A percentile compares a stretch with the other conserved stretches of the same genome.
Conservation (phyloP, 2,797 vertebrate genomes). For the Vespertilio murinus region DNA sequence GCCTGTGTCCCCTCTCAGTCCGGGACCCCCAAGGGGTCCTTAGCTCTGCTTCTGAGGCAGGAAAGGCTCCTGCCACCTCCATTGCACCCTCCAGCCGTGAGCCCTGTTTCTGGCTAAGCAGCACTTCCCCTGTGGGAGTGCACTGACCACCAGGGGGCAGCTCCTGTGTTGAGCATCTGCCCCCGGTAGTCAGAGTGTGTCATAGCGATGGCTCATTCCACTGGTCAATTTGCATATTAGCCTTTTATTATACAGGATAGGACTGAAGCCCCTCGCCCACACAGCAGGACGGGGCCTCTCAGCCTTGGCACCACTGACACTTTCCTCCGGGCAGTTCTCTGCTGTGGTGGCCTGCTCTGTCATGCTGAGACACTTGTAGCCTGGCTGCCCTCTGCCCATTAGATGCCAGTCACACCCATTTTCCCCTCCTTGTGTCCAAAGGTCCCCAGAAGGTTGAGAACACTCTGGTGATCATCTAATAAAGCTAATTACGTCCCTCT, state of each 20-base stretch:
- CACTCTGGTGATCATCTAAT: background rate
- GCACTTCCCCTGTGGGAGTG: too few relatives aligned
- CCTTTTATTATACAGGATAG: too few relatives aligned
- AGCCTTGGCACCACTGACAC: background rate
- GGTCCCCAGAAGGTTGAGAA: background rate
- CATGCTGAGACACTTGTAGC: background rate
- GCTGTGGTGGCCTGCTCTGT: background rate
- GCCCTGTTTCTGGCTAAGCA: too few relatives aligned
- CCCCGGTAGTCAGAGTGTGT: too few relatives aligned
- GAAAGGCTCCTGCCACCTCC: too few relatives aligned
- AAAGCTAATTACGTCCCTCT: background rate
- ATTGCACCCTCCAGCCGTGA: rapidly evolving
- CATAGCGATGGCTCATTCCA: too few relatives aligned
- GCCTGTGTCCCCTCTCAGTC: too few relatives aligned
- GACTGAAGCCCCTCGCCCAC: background rate
- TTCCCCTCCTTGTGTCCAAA: background rate
- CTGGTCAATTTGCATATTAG: too few relatives aligned
- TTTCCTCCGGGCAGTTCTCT: background rate
- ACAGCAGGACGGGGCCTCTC: background rate
- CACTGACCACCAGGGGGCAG: too few relatives aligned
- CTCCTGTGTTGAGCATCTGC: too few relatives aligned
- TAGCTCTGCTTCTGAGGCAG: too few relatives aligned
- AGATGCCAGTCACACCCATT: background rate
- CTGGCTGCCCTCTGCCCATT: background rate
- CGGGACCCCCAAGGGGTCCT: too few relatives aligned